phyloP scores from a whole-genome alignment of 2,797 vertebrate species.

The Tokudaia muenninki region DNA sequence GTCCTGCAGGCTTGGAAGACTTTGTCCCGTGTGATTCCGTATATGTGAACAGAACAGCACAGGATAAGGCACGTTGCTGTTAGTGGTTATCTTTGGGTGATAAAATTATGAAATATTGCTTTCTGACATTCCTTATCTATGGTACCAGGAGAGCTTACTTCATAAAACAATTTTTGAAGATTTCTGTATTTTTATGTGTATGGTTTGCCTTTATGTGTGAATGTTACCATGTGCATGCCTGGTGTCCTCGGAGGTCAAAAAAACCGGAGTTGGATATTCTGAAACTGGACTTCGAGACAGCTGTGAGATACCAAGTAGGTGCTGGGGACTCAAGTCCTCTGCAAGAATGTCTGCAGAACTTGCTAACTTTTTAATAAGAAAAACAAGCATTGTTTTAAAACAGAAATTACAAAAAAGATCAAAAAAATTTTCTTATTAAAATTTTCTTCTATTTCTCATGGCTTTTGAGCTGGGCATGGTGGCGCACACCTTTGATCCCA shows the following conservation, averaged over 20 bases:
- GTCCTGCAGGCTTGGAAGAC: neutral
- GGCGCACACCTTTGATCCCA: neutral
- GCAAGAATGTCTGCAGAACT: too few species aligned
- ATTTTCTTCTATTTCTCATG: neutral
- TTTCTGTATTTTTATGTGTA: neutral
- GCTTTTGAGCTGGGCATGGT: neutral
- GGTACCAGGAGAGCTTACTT: neutral
- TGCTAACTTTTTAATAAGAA: slow-evolving; percentile 44
- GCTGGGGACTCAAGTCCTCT: neutral
- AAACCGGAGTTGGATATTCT: neutral
- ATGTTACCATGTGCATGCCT: neutral
- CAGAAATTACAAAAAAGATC: slow-evolving; percentile 14
- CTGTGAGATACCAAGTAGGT: neutral
- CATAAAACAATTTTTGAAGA: neutral
- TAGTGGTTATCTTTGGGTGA: neutral
- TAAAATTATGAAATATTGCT: neutral
- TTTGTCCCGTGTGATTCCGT: neutral
- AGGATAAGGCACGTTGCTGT: neutral
- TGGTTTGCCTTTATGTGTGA: neutral
- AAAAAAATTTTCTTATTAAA: slow-evolving; percentile 19
- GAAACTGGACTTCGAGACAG: neutral
- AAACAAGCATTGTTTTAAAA: slow-evolving; percentile 47
- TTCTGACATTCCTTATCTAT: neutral
- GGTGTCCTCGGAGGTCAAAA: neutral
- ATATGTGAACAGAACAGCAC: neutral